These are phyloP conservation scores for Acanthis flammea DNA, from an alignment of 2,797 vertebrate species.

Conservation along the genomic window DNA sequence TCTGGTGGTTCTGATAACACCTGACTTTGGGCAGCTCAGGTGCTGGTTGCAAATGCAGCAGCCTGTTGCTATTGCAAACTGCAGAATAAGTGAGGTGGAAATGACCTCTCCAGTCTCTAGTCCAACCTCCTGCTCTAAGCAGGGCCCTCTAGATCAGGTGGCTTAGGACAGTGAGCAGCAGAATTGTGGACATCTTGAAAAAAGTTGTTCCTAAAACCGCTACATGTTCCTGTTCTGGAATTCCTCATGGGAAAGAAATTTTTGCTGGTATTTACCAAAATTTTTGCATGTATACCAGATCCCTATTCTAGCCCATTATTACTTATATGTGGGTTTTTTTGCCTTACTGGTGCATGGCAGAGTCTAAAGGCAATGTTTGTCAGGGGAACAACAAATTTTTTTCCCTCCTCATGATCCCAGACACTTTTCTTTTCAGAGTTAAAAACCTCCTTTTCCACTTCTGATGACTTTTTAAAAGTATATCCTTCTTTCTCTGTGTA, in stretches of 20 bases:
- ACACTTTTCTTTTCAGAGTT: background rate
- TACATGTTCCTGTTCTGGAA: background rate
- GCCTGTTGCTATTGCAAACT: background rate
- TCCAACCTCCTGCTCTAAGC: background rate
- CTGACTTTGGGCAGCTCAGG: background rate
- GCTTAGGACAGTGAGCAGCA: background rate
- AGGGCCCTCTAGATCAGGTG: background rate
- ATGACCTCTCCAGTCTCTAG: background rate
- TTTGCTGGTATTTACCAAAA: background rate
- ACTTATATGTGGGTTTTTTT: background rate
- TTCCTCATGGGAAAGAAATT: background rate
- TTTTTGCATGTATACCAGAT: background rate
- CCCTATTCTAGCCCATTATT: background rate
- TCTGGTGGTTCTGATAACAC: background rate
- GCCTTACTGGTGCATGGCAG: background rate
- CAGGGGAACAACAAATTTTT: background rate
- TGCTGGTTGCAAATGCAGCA: background rate
- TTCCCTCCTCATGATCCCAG: background rate
- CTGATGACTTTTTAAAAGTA: rapidly evolving
- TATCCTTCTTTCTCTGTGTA: background rate
- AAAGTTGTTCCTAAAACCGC: background rate
- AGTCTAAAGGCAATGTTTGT: background rate
- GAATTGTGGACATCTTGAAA: background rate
- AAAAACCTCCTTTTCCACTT: background rate
- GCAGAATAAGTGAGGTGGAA: background rate